Conservation (phyloP, 2,113 vertebrate species). For the Xiphorhynchus elegans region DNA sequence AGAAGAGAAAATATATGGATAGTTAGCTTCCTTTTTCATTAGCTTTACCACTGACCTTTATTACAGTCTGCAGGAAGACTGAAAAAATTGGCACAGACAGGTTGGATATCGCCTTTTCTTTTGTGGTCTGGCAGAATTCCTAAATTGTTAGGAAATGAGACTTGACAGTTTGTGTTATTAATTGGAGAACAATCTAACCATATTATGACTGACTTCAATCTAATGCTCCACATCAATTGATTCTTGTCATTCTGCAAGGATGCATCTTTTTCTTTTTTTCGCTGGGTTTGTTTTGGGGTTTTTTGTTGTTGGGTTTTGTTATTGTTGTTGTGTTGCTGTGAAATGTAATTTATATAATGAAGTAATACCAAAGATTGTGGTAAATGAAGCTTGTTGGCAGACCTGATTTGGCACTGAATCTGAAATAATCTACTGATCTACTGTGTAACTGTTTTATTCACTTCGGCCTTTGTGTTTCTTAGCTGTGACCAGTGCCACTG, state of each 20-base stretch:
- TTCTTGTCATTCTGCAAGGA: constrained; percentile 5
- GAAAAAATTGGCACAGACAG: constrained; percentile 48
- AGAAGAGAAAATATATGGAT: background rate
- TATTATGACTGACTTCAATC: constrained; percentile 12
- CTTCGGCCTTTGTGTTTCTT: background rate
- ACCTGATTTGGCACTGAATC: background rate
- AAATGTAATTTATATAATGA: background rate
- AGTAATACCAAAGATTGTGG: background rate
- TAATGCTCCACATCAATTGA: background rate
- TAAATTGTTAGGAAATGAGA: constrained; percentile 61
- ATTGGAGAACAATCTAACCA: constrained; percentile 55
- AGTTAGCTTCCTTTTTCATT: constrained; percentile 1
- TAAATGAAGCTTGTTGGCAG: background rate
- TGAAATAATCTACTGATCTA: background rate
- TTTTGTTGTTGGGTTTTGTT: background rate
- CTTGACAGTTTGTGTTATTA: constrained; percentile 63
- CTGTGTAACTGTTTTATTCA: background rate
- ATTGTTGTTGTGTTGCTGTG: background rate
- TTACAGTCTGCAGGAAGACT: constrained; percentile 34
- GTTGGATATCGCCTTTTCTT: constrained; percentile 46
- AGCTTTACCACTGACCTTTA: constrained; percentile 54
- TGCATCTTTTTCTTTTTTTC: background rate
- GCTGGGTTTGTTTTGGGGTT: background rate
- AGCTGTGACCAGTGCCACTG: background rate
- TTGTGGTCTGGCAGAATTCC: constrained; percentile 41